Conservation (phyloP, 2,888 invertebrate species). For the Criorhina ranunculi region DNA sequence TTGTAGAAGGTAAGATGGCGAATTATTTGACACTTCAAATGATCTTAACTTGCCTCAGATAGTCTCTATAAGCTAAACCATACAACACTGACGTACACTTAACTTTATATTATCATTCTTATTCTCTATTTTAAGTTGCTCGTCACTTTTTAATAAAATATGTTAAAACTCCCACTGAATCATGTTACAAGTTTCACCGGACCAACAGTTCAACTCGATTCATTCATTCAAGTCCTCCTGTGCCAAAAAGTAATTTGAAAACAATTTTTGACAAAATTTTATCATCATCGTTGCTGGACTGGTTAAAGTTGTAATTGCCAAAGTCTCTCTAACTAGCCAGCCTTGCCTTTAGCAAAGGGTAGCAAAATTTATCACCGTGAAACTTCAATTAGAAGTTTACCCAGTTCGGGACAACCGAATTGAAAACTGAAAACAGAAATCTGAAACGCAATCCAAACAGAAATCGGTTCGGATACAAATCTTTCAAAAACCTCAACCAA, state of each 20-base stretch:
- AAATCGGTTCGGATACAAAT: slow-evolving; percentile 52
- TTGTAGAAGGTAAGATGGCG: too few species aligned
- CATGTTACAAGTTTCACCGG: slow-evolving; percentile 13
- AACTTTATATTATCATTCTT: too few species aligned
- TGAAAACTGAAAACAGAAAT: slow-evolving; percentile 38
- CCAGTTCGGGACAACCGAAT: background rate
- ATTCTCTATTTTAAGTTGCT: too few species aligned
- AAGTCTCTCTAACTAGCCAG: slow-evolving; percentile 29
- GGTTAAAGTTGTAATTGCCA: slow-evolving; percentile 65
- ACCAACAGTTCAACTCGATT: slow-evolving; percentile 16
- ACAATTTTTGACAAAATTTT: slow-evolving; percentile 60
- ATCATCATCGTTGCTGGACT: slow-evolving; percentile 49
- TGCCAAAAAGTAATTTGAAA: slow-evolving; percentile 13
- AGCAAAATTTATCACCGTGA: slow-evolving; percentile 30
- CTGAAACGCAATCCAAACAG: slow-evolving; percentile 49
- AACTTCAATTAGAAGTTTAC: slow-evolving; percentile 36
- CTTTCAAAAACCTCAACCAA: background rate
- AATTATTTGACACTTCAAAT: too few species aligned
- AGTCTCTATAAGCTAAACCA: too few species aligned
- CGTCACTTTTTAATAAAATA: slow-evolving; percentile 20
- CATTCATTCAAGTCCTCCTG: slow-evolving; percentile 16
- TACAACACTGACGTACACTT: too few species aligned
- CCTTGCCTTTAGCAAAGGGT: background rate
- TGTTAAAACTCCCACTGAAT: slow-evolving; percentile 1
- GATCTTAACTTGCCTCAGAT: too few species aligned